Conservation (phyloP, 1,140 invertebrate species). For the Drosophila pseudoananassae region DNA sequence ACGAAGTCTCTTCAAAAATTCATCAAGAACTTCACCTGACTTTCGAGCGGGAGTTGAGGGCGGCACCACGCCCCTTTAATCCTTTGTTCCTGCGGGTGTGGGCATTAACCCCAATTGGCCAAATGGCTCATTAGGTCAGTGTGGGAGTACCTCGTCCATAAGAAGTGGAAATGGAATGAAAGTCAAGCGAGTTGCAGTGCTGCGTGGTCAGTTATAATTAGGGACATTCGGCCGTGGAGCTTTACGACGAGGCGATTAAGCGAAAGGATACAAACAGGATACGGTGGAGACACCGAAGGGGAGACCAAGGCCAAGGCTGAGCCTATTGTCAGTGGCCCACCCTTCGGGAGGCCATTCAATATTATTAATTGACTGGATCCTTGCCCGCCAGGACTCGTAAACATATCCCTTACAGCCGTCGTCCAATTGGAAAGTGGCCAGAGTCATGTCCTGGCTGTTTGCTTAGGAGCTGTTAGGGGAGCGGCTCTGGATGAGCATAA, state of each 20-base stretch:
- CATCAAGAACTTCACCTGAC: slow-evolving; percentile 51
- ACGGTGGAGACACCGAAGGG: slow-evolving; percentile 2
- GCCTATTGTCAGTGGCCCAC: slow-evolving; percentile 25
- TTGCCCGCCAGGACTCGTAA: slow-evolving; percentile 43
- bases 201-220: slow-evolving; percentile 81
- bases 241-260: slow-evolving; percentile 68
- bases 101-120: slow-evolving; percentile 76
- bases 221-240: slow-evolving; percentile 39
- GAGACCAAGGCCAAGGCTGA: slow-evolving; percentile 28
- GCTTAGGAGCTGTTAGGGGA: slow-evolving; percentile 25
- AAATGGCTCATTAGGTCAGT: slow-evolving; percentile 79
- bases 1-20: slow-evolving; percentile 71
- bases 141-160: too few relatives aligned
- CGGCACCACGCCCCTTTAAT: background rate
- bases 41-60: background rate
- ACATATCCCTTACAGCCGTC: slow-evolving; percentile 51
- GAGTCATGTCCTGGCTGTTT: slow-evolving; percentile 44
- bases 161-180: slow-evolving; percentile 28
- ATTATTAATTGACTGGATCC: slow-evolving; percentile 67
- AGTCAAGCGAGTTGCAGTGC: slow-evolving; percentile 67
- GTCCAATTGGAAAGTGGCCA: slow-evolving; percentile 43
- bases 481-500: slow-evolving; percentile 26
- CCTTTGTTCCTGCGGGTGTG: slow-evolving; percentile 19
- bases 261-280: slow-evolving; percentile 36
- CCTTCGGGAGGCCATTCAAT: slow-evolving; percentile 43